Percentiles rank a stretch among this genome's conserved stretches.
phyloP scores from a whole-genome alignment of 2,113 vertebrate species.

The Micromys minutus region DNA sequence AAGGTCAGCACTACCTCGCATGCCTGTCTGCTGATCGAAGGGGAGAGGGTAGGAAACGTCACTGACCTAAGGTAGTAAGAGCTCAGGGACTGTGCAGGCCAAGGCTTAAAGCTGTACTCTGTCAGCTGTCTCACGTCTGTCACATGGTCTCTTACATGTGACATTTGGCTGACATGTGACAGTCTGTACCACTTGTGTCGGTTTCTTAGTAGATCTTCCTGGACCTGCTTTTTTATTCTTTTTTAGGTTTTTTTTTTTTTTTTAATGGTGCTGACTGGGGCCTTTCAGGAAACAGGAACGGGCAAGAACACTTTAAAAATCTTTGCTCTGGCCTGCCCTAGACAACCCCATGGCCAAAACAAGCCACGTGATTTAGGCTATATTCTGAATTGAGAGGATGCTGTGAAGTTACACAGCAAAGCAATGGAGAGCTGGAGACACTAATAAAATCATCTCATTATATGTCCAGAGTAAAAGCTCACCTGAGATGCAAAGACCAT shows the following conservation, averaged over 20 bases:
- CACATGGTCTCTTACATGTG: background rate
- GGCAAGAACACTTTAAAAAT: background rate
- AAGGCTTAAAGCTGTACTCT: background rate
- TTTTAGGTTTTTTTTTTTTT: too few relatives aligned
- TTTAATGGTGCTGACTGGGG: background rate
- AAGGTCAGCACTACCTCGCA: background rate
- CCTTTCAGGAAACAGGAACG: background rate
- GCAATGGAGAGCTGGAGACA: background rate
- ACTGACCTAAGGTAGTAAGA: background rate
- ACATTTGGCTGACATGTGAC: background rate
- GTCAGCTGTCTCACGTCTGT: background rate
- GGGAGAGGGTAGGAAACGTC: background rate
- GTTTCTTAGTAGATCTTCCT: background rate
- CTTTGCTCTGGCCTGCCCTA: background rate
- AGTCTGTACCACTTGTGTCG: background rate
- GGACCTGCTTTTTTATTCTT: background rate
- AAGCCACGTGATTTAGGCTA: background rate
- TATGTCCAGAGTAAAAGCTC: background rate
- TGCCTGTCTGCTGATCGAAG: background rate
- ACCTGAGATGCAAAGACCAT: background rate
- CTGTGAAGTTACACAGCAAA: background rate
- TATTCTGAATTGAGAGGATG: background rate
- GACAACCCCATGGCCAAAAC: background rate
- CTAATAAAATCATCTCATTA: background rate
- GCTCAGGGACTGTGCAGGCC: background rate